A percentile compares a stretch with the other conserved stretches of the same genome.
Conservation (phyloP, 2,113 vertebrate species). For the Pionites leucogaster region DNA sequence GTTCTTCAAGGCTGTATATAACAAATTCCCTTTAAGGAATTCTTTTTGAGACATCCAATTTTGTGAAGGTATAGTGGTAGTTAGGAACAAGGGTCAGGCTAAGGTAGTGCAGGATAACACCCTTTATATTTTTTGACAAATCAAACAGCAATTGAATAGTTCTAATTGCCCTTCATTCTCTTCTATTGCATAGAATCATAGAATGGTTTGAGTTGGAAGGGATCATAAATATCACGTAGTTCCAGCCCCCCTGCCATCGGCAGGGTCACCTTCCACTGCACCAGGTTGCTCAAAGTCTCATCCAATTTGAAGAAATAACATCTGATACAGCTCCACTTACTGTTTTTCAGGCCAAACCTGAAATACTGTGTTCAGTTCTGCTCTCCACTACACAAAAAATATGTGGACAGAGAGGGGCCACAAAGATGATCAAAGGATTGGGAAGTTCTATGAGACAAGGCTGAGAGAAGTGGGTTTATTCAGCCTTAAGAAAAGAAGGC, state of each 20-base stretch:
- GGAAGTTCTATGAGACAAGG: neutral
- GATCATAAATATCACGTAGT: neutral
- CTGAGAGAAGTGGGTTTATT: neutral
- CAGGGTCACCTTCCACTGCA: neutral
- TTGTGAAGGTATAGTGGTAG: neutral
- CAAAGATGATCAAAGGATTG: neutral
- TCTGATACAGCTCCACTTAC: neutral
- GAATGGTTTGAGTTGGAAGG: neutral
- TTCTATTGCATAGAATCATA: neutral
- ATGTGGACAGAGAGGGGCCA: neutral
- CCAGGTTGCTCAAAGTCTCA: neutral
- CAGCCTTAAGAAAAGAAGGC: neutral
- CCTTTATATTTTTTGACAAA: neutral
- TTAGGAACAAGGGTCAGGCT: neutral
- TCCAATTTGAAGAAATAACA: neutral
- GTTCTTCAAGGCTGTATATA: neutral
- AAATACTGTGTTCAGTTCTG: neutral
- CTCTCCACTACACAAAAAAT: neutral
- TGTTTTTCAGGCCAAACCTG: neutral
- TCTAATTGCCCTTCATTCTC: neutral
- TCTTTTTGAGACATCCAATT: neutral
- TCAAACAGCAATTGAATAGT: neutral
- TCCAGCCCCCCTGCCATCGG: neutral
- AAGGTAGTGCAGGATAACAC: neutral
- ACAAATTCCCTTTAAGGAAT: conserved; percentile 25